A percentile compares a stretch with the other conserved stretches of the same genome.
Conservation (phyloP, 2,888 invertebrate species). For the Drosophila testacea region DNA sequence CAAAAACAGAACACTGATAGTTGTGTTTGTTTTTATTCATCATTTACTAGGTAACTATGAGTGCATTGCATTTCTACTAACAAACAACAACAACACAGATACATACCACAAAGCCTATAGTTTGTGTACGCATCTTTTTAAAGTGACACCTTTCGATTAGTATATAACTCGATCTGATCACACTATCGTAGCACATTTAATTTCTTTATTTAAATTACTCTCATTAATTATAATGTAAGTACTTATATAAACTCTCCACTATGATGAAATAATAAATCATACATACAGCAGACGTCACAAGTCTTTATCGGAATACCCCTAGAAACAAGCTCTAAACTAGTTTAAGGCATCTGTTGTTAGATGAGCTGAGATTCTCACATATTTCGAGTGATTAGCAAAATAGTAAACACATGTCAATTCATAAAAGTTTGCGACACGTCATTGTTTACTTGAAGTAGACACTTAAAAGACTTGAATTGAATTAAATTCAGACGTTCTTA, state of each 20-base stretch:
- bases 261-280: neutral
- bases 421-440: constrained; percentile 74
- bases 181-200: too few species aligned
- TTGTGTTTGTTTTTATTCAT: too few species aligned
- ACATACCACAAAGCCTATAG: too few species aligned
- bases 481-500: constrained; percentile 24
- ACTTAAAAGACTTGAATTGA: constrained; percentile 1
- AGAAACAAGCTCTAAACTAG: constrained; percentile 5
- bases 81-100: too few species aligned
- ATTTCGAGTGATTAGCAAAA: constrained; percentile 15
- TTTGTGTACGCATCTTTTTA: too few species aligned
- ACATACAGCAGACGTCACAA: neutral
- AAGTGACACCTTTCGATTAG: too few species aligned
- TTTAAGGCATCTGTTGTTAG: neutral
- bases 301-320: neutral
- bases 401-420: constrained; percentile 54
- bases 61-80: too few species aligned
- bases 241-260: too few species aligned
- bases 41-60: too few species aligned
- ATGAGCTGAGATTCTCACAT: constrained; percentile 2
- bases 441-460: constrained; percentile 59
- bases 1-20: too few species aligned
- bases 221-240: neutral
- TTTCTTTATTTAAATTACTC: too few species aligned
- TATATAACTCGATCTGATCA: too few species aligned